Conservation (phyloP, 2,113 vertebrate genomes). For the Hymenochirus boettgeri region DNA sequence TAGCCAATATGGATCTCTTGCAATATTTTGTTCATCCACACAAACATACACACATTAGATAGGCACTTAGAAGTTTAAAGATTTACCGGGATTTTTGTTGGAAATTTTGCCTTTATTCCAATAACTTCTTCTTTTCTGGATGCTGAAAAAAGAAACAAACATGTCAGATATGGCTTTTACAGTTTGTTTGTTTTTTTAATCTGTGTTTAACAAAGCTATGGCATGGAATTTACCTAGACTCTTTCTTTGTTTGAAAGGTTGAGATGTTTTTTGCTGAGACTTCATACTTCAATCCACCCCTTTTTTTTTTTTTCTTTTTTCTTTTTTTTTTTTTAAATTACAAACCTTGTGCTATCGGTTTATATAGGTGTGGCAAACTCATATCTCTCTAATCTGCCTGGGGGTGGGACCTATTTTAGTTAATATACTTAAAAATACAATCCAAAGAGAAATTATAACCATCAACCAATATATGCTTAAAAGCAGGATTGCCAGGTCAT, state of each 20-base stretch:
- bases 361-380: neutral
- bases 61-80: too few relatives aligned
- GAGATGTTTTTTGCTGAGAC: conserved; percentile 51
- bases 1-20: neutral
- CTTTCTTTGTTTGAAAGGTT: conserved; percentile 79
- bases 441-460: too few relatives aligned
- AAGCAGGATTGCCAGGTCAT: too few relatives aligned
- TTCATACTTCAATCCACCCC: conserved; percentile 57
- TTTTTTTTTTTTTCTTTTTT: neutral
- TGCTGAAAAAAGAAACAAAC: conserved; percentile 61
- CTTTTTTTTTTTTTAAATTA: neutral
- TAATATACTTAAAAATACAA: too few relatives aligned
- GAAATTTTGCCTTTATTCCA: conserved; percentile 80
- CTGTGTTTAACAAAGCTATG: neutral
- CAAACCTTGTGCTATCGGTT: neutral
- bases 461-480: too few relatives aligned
- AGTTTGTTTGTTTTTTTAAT: too few relatives aligned
- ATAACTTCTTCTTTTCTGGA: conserved; percentile 77
- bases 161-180: too few relatives aligned
- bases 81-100: conserved; percentile 81
- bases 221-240: conserved; percentile 63
- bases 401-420: neutral
- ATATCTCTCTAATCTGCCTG: neutral
- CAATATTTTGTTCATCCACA: neutral
- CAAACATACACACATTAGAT: neutral